Evolutionary conservation across 2,113 vertebrate species (phyloP).

Genomic region (Gymnorhina tibicen): DNA sequence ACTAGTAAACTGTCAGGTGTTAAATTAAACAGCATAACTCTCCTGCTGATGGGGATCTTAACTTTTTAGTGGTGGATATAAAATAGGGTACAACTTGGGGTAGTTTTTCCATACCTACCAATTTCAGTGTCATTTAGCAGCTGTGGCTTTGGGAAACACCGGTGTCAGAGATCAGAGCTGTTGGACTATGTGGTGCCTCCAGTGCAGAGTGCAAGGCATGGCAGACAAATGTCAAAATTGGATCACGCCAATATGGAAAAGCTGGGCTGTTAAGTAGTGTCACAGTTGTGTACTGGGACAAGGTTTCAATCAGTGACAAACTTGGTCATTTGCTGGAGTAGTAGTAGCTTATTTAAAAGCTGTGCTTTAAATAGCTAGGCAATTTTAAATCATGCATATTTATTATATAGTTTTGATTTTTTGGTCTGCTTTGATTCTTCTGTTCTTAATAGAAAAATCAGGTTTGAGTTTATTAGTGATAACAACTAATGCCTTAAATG

Average conservation of each 20-base stretch:
- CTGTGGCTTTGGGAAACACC: neutral
- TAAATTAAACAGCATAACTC: neutral
- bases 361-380: neutral
- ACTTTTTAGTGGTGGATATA: neutral
- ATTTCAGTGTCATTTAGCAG: neutral
- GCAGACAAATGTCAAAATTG: neutral
- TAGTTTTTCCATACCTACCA: neutral
- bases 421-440: neutral
- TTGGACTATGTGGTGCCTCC: neutral
- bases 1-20: neutral
- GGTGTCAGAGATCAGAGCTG: neutral
- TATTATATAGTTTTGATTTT: neutral
- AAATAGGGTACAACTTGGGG: neutral
- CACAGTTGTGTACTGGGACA: accelerated
- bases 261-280: neutral
- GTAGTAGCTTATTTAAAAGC: neutral
- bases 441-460: neutral
- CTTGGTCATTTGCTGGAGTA: neutral
- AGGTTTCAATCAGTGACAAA: neutral
- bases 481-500: neutral
- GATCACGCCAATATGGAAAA: neutral
- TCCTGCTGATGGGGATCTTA: neutral
- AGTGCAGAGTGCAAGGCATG: neutral
- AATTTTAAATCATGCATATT: neutral
- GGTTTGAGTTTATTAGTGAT: neutral